phyloP scores from a whole-genome alignment of 92 coral and sea anemone species.

The Isaurus tuberculatus region DNA sequence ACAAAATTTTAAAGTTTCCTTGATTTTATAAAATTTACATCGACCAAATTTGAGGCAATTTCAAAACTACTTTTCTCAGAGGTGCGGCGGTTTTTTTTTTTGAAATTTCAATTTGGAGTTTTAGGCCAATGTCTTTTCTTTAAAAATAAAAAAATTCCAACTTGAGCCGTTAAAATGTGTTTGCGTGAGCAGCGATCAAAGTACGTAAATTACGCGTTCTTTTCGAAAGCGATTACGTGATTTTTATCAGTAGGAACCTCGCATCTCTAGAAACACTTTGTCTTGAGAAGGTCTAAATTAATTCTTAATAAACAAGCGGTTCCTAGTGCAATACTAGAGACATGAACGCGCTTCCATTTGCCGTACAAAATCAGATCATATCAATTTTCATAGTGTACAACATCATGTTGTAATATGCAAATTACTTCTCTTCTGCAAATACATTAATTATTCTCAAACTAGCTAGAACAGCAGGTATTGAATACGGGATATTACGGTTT shows the following conservation, averaged over 20 bases:
- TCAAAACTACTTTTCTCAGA: neutral
- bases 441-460: too few relatives aligned
- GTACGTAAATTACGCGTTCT: neutral
- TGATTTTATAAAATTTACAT: neutral
- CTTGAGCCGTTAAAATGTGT: conserved; percentile 4
- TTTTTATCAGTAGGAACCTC: neutral
- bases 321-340: too few relatives aligned
- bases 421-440: too few relatives aligned
- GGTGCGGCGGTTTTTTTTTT: neutral
- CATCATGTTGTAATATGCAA: too few relatives aligned
- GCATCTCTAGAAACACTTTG: neutral
- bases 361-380: too few relatives aligned
- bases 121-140: neutral
- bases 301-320: too few relatives aligned
- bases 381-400: too few relatives aligned
- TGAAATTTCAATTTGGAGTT: neutral
- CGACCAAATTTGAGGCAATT: neutral
- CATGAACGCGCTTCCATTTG: too few relatives aligned
- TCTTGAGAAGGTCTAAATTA: too few relatives aligned
- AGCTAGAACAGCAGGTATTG: too few relatives aligned
- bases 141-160: neutral
- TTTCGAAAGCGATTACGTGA: neutral
- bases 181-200: neutral
- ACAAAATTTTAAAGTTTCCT: neutral
- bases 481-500: too few relatives aligned